Percentiles rank a stretch among this genome's conserved stretches.
Conservation (phyloP, 1,140 invertebrate species). For the Caenorhabditis briggsae region DNA sequence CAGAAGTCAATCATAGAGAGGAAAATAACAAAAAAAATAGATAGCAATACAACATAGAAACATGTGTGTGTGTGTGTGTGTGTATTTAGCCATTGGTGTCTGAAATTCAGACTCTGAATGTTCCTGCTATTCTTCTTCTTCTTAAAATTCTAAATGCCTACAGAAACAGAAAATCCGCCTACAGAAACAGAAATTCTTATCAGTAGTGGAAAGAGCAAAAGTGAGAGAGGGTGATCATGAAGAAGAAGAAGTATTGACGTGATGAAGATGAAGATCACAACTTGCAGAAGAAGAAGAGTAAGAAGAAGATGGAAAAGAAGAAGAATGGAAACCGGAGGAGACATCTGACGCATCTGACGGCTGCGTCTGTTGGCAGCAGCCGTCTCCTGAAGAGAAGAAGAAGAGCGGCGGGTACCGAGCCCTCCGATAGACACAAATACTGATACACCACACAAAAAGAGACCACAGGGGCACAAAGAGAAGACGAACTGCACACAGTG, state of each 20-base stretch:
- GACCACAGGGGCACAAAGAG: slow-evolving; percentile 27
- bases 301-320: slow-evolving; percentile 9
- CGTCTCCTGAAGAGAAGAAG: slow-evolving; percentile 48
- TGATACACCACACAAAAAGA: not conserved
- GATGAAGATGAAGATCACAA: slow-evolving; percentile 37
- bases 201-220: not conserved
- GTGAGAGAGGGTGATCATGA: not conserved
- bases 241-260: slow-evolving; percentile 3
- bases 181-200: slow-evolving; percentile 1
- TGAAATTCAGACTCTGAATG: too few species aligned
- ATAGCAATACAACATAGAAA: too few species aligned
- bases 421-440: not conserved
- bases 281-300: slow-evolving; percentile 2
- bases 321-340: slow-evolving; percentile 41
- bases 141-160: not conserved
- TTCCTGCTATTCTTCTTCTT: too few species aligned
- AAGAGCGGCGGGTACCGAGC: slow-evolving; percentile 34
- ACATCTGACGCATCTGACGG: slow-evolving; percentile 54
- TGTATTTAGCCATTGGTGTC: too few species aligned
- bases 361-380: slow-evolving; percentile 50
- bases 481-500: slow-evolving; percentile 33
- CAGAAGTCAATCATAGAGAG: too few species aligned
- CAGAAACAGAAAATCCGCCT: not conserved
- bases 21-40: too few species aligned
- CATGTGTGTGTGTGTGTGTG: too few species aligned